Base-by-base conservation (phyloP, 2,888 invertebrate genomes). In the Neoitamus cyanurus region DNA sequence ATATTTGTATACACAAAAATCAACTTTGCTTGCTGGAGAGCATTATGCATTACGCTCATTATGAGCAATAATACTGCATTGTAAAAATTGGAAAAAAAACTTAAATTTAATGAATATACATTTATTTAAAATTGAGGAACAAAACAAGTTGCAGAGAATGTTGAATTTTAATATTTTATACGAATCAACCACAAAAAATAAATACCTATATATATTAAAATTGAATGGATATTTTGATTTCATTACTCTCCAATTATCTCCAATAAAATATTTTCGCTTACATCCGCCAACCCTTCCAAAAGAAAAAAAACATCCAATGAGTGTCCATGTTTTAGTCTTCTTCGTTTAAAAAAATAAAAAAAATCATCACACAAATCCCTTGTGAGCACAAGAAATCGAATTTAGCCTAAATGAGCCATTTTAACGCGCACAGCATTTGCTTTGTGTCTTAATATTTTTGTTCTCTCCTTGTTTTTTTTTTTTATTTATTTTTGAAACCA, bases 401-500 rank as follows among this genome's bases (percentile, higher is more conserved):
- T 58, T 58, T 58, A 58, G 58, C 58, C 58, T 58, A 58, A 58
- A 58, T 58, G 58, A 58, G 58, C 58, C 58, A 58, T 58, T 58
- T 58, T 7, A 58, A 58, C 58, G 58, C 58, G 25, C 25, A 58
- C 58, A 58, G 58, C 58, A 58, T 58, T 58, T 25, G 58, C 58
- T 58, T 58, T 20, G 58, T 58, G 58, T 58, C 58, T 42, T 72
- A 72, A 72, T 15, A 72, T 31, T 72, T 72, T 72, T 25, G 72
- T 72, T 72, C 31, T 72, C 36, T 34, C 73, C 20, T 36, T 58
- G 20, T 46, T 69, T 15, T 58, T 3, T 73, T 73, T 36, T 37
- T 20, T 42, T 75, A 42, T 31, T 78, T 48, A 37, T 58, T 48
- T 78, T 78, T 78, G 78, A 78, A 78, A 78, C 78, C 78, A 78